Evolutionary conservation across 2,113 vertebrate genomes (phyloP).

Genomic region (Gracilinanus agilis): DNA sequence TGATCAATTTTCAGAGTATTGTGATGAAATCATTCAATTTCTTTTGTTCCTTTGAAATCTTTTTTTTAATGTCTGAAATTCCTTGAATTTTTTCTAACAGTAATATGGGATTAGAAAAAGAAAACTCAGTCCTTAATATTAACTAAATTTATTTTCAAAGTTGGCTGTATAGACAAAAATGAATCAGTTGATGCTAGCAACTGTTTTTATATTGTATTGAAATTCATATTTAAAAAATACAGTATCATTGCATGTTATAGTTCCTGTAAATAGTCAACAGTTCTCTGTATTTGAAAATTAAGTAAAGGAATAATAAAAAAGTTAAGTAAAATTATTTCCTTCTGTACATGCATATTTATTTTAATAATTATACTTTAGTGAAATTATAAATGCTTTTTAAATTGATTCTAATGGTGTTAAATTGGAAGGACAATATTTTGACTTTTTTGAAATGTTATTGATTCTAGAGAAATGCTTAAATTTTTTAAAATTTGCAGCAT

Average conservation of each 20-base stretch:
- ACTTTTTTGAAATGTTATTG: slow-evolving; percentile 6
- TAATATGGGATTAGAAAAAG: neutral
- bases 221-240: slow-evolving; percentile 10
- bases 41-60: neutral
- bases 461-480: slow-evolving; percentile 9
- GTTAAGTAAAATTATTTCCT: slow-evolving; percentile 1
- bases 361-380: slow-evolving; percentile 1
- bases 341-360: neutral
- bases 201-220: slow-evolving; percentile 34
- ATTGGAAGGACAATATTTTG: slow-evolving; percentile 31
- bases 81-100: neutral
- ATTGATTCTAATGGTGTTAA: slow-evolving; percentile 28
- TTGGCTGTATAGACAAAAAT: neutral
- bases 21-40: slow-evolving; percentile 17
- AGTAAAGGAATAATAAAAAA: neutral
- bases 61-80: neutral
- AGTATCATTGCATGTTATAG: neutral
- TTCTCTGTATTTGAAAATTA: slow-evolving; percentile 28
- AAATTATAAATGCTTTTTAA: slow-evolving; percentile 38
- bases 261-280: slow-evolving; percentile 1
- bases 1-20: slow-evolving; percentile 18
- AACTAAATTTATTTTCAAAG: neutral
- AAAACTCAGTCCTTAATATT: neutral
- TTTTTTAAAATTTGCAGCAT: neutral
- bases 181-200: neutral